Percentiles rank a stretch among this genome's conserved stretches.
Conservation (phyloP, 2,888 invertebrate species). For the Saturnia pavonia region DNA sequence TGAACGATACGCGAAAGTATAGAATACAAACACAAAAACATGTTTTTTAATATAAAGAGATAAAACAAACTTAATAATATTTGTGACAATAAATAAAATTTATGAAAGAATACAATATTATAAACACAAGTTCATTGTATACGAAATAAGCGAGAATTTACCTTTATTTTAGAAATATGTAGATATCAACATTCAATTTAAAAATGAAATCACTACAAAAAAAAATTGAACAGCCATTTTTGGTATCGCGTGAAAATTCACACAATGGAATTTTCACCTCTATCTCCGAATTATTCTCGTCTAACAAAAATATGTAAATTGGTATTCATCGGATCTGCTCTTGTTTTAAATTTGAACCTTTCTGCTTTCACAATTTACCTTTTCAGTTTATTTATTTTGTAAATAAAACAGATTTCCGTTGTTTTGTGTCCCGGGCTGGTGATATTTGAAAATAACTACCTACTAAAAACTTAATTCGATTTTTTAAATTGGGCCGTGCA, state of each 20-base stretch:
- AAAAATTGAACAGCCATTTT: background rate
- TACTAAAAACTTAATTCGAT: background rate
- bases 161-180: background rate
- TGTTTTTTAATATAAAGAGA: background rate
- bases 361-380: background rate
- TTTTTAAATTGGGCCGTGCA: background rate
- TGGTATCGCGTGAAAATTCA: background rate
- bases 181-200: background rate
- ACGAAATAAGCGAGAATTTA: background rate
- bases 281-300: background rate
- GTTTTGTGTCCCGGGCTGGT: background rate
- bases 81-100: background rate
- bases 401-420: slow-evolving; percentile 5
- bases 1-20: too few species aligned
- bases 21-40: too few species aligned
- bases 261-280: slow-evolving; percentile 3
- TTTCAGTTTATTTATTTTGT: slow-evolving; percentile 2
- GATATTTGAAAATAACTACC: background rate
- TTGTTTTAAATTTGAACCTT: slow-evolving; percentile 13
- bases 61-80: background rate
- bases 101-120: background rate
- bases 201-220: background rate
- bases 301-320: slow-evolving; percentile 21
- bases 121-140: background rate
- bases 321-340: slow-evolving; percentile 18